Evolutionary conservation across 1,140 invertebrate genomes (phyloP).

Genomic region (Drosophila arawakana): DNA sequence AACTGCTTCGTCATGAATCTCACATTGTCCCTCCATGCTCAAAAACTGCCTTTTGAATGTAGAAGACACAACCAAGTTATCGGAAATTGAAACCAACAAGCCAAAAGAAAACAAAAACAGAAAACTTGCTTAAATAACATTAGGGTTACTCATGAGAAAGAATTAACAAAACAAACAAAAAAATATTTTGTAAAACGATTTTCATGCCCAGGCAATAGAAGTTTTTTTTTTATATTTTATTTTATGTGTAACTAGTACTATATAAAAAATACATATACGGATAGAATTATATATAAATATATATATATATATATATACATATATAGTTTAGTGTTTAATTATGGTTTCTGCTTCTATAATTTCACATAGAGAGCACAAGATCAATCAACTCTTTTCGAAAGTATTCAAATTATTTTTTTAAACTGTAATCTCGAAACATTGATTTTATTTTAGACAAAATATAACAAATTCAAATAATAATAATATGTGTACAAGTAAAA

Average conservation of each 20-base stretch:
- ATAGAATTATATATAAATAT: slow-evolving; percentile 9
- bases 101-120: slow-evolving; percentile 21
- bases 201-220: slow-evolving; percentile 43
- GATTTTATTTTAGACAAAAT: slow-evolving; percentile 14
- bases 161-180: slow-evolving; percentile 14
- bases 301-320: slow-evolving; percentile 19
- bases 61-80: slow-evolving; percentile 44
- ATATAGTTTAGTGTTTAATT: slow-evolving; percentile 10
- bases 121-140: slow-evolving; percentile 28
- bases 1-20: slow-evolving; percentile 67
- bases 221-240: slow-evolving; percentile 37
- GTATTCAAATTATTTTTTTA: slow-evolving; percentile 7
- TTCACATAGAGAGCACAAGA: slow-evolving; percentile 30
- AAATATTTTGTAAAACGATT: slow-evolving; percentile 70
- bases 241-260: slow-evolving; percentile 19
- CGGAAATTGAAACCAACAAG: slow-evolving; percentile 29
- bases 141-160: slow-evolving; percentile 34
- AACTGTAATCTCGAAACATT: slow-evolving; percentile 1
- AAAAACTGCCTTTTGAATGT: slow-evolving; percentile 76
- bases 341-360: slow-evolving; percentile 18
- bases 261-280: slow-evolving; percentile 19
- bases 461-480: slow-evolving; percentile 2
- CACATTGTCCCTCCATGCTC: slow-evolving; percentile 79
- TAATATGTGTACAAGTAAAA: slow-evolving; percentile 27
- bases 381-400: slow-evolving; percentile 21